A percentile compares a stretch with the other conserved stretches of the same genome.
phyloP scores from a whole-genome alignment of 2,797 vertebrate species.

The Xenopus petersii region DNA sequence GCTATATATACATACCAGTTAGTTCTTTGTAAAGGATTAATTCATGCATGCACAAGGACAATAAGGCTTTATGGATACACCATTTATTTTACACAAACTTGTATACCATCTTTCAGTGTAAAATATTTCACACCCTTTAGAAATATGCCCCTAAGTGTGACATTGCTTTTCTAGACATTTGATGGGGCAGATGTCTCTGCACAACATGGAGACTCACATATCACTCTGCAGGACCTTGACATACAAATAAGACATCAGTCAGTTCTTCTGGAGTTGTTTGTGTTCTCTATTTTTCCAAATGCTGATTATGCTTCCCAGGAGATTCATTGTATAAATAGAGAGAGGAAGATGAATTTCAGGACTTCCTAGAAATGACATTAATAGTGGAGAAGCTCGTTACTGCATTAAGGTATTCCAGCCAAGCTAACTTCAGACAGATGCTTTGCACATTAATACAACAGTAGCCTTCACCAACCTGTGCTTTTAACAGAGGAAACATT shows the following conservation, averaged over 20 bases:
- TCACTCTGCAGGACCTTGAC: slow-evolving; percentile 4
- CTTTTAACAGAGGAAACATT: slow-evolving; percentile 25
- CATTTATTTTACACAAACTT: neutral
- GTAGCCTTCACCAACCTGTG: neutral
- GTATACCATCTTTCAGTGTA: neutral
- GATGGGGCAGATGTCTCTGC: neutral
- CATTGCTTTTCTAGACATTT: slow-evolving; percentile 1
- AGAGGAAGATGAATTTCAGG: slow-evolving; percentile 17
- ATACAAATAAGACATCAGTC: slow-evolving; percentile 2
- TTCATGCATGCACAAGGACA: no score
- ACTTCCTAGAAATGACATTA: slow-evolving; percentile 7
- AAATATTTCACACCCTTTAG: neutral
- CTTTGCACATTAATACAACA: slow-evolving; percentile 1
- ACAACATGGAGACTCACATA: neutral
- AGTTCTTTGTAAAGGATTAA: no score
- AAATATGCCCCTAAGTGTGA: neutral
- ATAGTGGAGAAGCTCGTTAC: neutral
- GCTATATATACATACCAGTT: no score
- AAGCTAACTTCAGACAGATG: slow-evolving; percentile 27
- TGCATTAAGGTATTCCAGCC: slow-evolving; percentile 7
- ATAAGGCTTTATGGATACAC: neutral
- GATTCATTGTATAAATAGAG: neutral
- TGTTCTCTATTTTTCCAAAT: neutral
- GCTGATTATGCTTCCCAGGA: neutral
- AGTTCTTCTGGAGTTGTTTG: neutral